Conservation (phyloP, 1,140 invertebrate genomes). For the Eubasilissa regina region DNA sequence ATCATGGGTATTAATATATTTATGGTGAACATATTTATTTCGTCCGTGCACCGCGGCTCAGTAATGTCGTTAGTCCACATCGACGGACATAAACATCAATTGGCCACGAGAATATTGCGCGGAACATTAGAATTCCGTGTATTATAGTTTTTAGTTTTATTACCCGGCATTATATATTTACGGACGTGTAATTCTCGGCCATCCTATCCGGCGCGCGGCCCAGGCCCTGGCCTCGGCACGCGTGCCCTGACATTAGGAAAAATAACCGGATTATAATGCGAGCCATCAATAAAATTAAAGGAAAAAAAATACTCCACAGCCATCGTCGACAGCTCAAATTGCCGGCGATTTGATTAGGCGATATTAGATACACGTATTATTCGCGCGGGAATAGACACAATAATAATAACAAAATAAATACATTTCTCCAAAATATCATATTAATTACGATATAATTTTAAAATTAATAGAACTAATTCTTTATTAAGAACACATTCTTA, state of each 20-base stretch:
- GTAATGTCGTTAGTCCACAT: background rate
- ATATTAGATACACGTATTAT: too few relatives aligned
- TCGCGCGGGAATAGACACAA: too few relatives aligned
- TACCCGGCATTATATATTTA: background rate
- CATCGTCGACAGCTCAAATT: background rate
- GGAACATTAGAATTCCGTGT: constrained; percentile 8
- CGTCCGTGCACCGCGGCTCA: background rate
- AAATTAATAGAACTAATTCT: too few relatives aligned
- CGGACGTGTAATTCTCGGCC: background rate
- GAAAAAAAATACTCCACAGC: background rate
- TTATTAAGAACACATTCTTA: too few relatives aligned
- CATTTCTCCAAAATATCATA: too few relatives aligned
- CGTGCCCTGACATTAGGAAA: background rate
- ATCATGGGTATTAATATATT: too few relatives aligned
- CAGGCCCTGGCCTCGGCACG: background rate
- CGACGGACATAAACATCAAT: background rate
- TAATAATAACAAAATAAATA: too few relatives aligned
- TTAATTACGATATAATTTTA: too few relatives aligned
- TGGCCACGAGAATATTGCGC: constrained; percentile 1
- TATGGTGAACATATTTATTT: too few relatives aligned
- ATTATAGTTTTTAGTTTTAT: constrained; percentile 8
- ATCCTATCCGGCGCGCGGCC: background rate
- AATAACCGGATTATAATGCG: background rate
- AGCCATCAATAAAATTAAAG: background rate
- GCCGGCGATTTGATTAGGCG: too few relatives aligned